Percentiles rank a stretch among this genome's conserved stretches.
These are phyloP conservation scores for Spilogale gracilis DNA, from an alignment of 2,113 vertebrate genomes.

Conservation along the genomic window DNA sequence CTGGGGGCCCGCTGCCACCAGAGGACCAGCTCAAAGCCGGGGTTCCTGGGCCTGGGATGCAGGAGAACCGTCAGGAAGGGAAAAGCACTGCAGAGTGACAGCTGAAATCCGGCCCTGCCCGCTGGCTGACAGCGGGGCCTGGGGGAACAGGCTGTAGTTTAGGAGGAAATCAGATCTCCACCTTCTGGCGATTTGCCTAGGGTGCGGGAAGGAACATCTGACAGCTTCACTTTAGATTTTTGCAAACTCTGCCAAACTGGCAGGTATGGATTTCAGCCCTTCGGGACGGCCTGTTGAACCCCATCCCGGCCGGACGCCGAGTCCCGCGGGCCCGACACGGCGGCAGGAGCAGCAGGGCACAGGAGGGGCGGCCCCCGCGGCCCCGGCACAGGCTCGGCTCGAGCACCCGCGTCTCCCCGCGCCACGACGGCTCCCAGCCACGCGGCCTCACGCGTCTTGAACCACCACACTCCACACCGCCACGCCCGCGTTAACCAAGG, in stretches of 20 bases:
- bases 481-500: background rate
- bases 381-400: too few species aligned
- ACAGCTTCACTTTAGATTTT: background rate
- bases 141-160: background rate
- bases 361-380: too few species aligned
- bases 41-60: too few species aligned
- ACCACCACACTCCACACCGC: fast-evolving
- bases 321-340: too few species aligned
- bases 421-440: background rate
- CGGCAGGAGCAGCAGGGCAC: fast-evolving
- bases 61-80: background rate
- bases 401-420: too few species aligned
- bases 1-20: fast-evolving
- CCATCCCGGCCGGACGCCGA: background rate
- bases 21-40: background rate
- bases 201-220: background rate
- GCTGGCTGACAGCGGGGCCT: background rate
- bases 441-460: too few species aligned
- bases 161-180: background rate
- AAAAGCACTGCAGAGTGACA: fast-evolving
- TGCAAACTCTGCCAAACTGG: background rate
- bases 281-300: background rate
- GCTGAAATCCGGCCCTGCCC: background rate
- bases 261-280: background rate
- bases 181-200: background rate